Base-by-base conservation (phyloP, 2,113 vertebrate species). In the Ochotona princeps region DNA sequence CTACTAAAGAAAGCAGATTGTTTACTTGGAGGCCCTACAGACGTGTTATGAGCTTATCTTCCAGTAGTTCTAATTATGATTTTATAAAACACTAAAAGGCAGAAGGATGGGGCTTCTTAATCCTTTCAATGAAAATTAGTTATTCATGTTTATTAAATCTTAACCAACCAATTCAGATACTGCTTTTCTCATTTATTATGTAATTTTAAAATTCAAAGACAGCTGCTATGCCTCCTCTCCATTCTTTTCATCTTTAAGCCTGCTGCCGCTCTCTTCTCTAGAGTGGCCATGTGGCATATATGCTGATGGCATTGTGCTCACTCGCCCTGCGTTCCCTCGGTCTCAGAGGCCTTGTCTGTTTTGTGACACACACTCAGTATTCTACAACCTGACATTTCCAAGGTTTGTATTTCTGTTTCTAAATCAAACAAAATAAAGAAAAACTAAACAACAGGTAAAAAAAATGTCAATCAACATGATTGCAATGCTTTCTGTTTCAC, bases 161-260 rank as follows among this genome's bases (percentile, higher is more conserved):
- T 92, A 83, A 47, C 14, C n/a, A n/a, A n/a, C n/a, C 44, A 44
- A 73, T 84, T 18, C 26, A 80, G 10, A 7, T 54, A 26, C 0
- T n/a, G 25, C 1, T 57, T 78, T 78, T 65, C 23, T 3, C 26
- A 20, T 63, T 80, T 32, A 4, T 30, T 1, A 21, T 30, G 38
- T 57, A 44, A 51, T 83, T 80, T 49, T 80, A 32, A 92, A 84
- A 92, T 67, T 84, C 54, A n/a, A 84, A 92, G 60, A 79, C 65
- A 38, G 1, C 8, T 74, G 14, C 49, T 61, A 5, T 72, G 54
- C 18, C 54, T 57, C 54, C 1, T 57, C 54, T 57, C 54, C 18
- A 4, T 15, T 67, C 44, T 21, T 54, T 0, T 67, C 20, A 30
- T 17, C 65, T 87, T 32, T 26, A 15, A 28, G 21, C 3, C 32